These are phyloP conservation scores for Nebria salina DNA, from an alignment of 2,888 invertebrate species.

Conservation along the genomic window DNA sequence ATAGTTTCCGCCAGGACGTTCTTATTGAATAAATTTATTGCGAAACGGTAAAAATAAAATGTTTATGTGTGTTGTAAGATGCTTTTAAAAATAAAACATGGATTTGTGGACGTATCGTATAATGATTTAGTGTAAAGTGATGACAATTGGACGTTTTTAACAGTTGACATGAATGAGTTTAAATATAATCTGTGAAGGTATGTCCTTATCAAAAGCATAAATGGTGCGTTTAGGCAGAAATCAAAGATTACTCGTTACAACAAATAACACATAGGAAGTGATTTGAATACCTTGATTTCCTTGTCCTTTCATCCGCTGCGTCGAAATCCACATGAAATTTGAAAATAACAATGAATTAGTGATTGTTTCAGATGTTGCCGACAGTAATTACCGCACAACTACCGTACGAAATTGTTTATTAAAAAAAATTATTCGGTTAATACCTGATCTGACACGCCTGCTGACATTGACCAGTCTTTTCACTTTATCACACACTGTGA, in stretches of 20 bases:
- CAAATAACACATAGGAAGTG: slow-evolving; percentile 12
- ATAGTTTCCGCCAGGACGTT: too few relatives aligned
- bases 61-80: background rate
- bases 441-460: slow-evolving; percentile 93
- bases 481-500: slow-evolving; percentile 62
- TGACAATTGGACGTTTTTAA: background rate
- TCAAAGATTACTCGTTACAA: background rate
- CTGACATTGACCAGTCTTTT: slow-evolving; percentile 85
- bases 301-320: slow-evolving; percentile 87
- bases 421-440: slow-evolving; percentile 59
- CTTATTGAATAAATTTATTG: too few relatives aligned
- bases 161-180: background rate
- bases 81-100: background rate
- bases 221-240: background rate
- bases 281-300: slow-evolving; percentile 77
- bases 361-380: slow-evolving; percentile 28
- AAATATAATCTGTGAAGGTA: background rate
- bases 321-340: slow-evolving; percentile 68
- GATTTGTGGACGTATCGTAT: background rate
- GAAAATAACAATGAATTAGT: slow-evolving; percentile 57
- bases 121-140: background rate
- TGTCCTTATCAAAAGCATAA: background rate
- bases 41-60: background rate
- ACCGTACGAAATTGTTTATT: slow-evolving; percentile 30
- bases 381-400: slow-evolving; percentile 31